A percentile compares a stretch with the other conserved stretches of the same genome.
phyloP scores from a whole-genome alignment of 2,113 vertebrate species.

The mouse (Mus musculus) region GRCm39 chr2:43613001-43613500 shows the following conservation, averaged over 20 bases:
- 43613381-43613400: neutral
- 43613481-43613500: neutral
- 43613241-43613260: neutral
- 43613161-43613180: neutral
- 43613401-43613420: neutral
- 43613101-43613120: neutral
- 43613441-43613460: neutral
- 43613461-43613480: neutral
- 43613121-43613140: neutral
- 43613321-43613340: neutral
- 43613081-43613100: constrained; percentile 8
- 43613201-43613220: neutral
- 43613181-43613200: neutral
- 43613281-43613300: neutral
- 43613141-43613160: neutral
- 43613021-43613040: neutral
- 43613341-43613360: neutral
- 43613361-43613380: neutral
- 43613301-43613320: neutral
- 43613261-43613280: neutral
- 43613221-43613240: neutral
- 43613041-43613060: neutral
- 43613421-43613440: neutral
- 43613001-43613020: neutral
- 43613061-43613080: neutral